Conservation (phyloP, 2,113 vertebrate species). For the Etheostoma cragini region DNA sequence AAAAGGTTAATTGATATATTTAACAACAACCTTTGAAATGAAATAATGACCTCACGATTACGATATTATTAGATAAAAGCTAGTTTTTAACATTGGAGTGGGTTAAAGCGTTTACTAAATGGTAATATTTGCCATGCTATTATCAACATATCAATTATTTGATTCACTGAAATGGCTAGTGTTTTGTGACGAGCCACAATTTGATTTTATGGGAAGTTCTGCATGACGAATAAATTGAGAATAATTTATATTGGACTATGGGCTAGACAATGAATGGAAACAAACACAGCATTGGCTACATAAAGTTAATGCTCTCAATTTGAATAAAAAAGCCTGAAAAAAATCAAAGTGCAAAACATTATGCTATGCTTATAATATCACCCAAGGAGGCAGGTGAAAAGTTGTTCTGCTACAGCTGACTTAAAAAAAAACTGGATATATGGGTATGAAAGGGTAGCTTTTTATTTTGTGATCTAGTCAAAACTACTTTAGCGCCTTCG, state of each 20-base stretch:
- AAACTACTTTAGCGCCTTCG: not conserved
- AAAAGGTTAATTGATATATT: not conserved
- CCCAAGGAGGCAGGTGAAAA: not conserved
- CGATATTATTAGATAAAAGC: not conserved
- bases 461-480: not conserved
- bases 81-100: not conserved
- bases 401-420: not conserved
- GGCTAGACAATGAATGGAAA: not conserved
- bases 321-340: not conserved
- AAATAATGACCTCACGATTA: no score
- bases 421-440: not conserved
- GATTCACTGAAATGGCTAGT: not conserved
- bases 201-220: not conserved
- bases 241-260: not conserved
- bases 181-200: not conserved
- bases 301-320: not conserved
- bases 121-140: not conserved
- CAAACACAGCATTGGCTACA: not conserved
- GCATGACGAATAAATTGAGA: not conserved
- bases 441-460: not conserved
- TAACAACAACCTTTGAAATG: not conserved
- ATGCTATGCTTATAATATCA: not conserved
- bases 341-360: not conserved
- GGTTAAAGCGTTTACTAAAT: not conserved
- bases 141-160: not conserved